Percentiles rank a stretch among this genome's conserved stretches.
phyloP scores from a whole-genome alignment of 2,888 invertebrate genomes.

The Ecliptopera silaceata region DNA sequence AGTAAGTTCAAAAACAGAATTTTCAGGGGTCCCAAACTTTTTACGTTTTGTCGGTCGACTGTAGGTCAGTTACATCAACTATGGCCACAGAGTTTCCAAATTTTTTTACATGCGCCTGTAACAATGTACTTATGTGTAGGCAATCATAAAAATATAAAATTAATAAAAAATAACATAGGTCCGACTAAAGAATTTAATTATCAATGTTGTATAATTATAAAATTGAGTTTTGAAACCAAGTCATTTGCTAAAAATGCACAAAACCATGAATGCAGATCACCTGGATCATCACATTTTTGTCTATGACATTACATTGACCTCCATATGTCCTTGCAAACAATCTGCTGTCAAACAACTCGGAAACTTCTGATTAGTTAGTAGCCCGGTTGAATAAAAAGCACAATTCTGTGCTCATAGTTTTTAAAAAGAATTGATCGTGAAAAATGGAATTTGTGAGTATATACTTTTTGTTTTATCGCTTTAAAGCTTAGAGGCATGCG shows the following conservation, averaged over 20 bases:
- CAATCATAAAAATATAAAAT: no score
- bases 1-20: constrained; percentile 29
- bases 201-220: no score
- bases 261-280: not conserved
- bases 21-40: not conserved
- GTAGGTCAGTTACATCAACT: no score
- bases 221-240: no score
- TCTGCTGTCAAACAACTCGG: constrained; percentile 58
- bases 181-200: no score
- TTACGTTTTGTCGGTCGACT: not conserved
- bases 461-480: not conserved
- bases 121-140: no score
- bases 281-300: constrained; percentile 26
- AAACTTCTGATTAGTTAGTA: constrained; percentile 27
- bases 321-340: constrained; percentile 55
- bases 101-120: no score
- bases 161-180: no score
- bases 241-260: no score
- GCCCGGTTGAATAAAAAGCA: not conserved
- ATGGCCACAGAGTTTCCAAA: no score
- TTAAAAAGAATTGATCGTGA: constrained; percentile 1
- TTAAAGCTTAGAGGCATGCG: not conserved
- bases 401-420: not conserved
- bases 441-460: constrained; percentile 63
- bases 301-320: constrained; percentile 75